phyloP scores from a whole-genome alignment of 92 coral and sea anemone species.

The Bergia puertoricense region DNA sequence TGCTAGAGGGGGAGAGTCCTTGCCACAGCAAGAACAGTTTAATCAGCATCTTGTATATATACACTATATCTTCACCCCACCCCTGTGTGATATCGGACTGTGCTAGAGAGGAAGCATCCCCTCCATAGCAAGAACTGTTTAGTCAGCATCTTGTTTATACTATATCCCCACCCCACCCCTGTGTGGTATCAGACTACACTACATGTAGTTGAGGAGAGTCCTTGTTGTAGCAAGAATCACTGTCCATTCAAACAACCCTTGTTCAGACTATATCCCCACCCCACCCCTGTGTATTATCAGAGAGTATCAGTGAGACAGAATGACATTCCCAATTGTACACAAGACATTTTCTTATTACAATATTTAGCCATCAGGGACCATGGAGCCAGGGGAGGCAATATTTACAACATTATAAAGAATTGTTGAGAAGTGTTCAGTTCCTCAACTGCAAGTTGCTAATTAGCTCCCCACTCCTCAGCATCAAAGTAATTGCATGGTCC shows the following conservation, averaged over 20 bases:
- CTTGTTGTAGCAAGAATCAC: constrained; percentile 16
- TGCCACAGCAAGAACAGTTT: background rate
- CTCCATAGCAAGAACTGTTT: background rate
- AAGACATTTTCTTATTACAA: too few relatives aligned
- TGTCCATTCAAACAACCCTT: too few relatives aligned
- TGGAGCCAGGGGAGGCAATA: too few relatives aligned
- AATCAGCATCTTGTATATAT: too few relatives aligned
- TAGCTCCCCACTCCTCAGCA: too few relatives aligned
- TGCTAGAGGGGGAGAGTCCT: constrained; percentile 93
- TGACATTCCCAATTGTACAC: too few relatives aligned
- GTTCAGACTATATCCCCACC: background rate
- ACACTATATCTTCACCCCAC: background rate
- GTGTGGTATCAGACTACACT: constrained; percentile 42
- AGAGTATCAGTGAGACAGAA: constrained; percentile 49
- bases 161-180: background rate
- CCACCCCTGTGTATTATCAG: constrained; percentile 85
- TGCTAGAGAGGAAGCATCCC: constrained; percentile 88
- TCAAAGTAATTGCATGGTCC: too few relatives aligned
- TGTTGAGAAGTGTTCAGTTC: too few relatives aligned
- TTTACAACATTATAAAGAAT: too few relatives aligned
- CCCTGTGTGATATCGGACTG: constrained; percentile 15
- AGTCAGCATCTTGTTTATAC: background rate
- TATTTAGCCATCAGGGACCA: too few relatives aligned
- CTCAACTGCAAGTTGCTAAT: too few relatives aligned
- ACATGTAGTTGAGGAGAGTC: constrained; percentile 80